Percentiles rank a stretch among this genome's conserved stretches.
Conservation (phyloP, 2,797 vertebrate species). For the Enteromius treurensis region DNA sequence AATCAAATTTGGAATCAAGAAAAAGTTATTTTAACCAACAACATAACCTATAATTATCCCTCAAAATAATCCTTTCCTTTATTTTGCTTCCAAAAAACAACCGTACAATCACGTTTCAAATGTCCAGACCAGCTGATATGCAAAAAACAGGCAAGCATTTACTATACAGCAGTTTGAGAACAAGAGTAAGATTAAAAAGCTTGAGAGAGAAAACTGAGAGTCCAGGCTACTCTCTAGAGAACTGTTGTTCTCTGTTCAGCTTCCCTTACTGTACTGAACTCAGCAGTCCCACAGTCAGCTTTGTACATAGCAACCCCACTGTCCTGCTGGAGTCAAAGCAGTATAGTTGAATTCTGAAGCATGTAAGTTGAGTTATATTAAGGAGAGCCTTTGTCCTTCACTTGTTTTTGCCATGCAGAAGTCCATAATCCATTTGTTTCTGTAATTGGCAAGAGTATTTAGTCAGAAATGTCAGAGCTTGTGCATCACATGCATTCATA, state of each 20-base stretch:
- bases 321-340: constrained; percentile 53
- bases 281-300: constrained; percentile 58
- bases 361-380: constrained; percentile 53
- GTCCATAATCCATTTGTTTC: constrained; percentile 54
- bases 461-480: constrained; percentile 52
- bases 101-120: constrained; percentile 52
- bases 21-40: not conserved
- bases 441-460: constrained; percentile 49
- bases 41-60: constrained; percentile 52
- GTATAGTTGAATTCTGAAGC: constrained; percentile 56
- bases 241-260: constrained; percentile 61
- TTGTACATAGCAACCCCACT: constrained; percentile 52
- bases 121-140: constrained; percentile 64
- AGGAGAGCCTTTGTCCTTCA: constrained; percentile 51
- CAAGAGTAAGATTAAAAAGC: constrained; percentile 49
- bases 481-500: constrained; percentile 57
- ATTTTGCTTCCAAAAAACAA: constrained; percentile 62
- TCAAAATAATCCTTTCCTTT: constrained; percentile 64
- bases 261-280: constrained; percentile 59
- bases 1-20: not conserved
- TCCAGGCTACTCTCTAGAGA: constrained; percentile 56
- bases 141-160: constrained; percentile 63
- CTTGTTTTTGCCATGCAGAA: constrained; percentile 60
- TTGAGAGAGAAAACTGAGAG: constrained; percentile 61
- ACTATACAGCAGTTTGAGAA: constrained; percentile 63